Conservation (phyloP, 2,888 invertebrate species). For the Balanococcus diminutus region DNA sequence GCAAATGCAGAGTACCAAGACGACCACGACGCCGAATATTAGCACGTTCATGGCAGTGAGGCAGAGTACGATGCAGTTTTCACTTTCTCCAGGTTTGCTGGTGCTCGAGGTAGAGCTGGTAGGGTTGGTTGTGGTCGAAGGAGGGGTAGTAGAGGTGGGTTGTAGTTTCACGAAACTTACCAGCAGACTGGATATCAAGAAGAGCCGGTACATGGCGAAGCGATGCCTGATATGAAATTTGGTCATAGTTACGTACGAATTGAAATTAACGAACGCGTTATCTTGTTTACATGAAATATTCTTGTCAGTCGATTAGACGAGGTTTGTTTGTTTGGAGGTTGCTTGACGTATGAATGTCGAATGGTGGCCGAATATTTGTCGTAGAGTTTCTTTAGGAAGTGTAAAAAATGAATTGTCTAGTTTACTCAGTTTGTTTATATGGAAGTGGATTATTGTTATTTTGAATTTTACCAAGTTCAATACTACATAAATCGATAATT, state of each 20-base stretch:
- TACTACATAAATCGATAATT: too few species aligned
- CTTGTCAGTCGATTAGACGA: not conserved
- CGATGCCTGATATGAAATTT: not conserved
- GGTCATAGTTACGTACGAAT: too few species aligned
- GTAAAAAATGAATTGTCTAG: too few species aligned
- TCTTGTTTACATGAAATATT: not conserved
- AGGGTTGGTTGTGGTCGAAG: not conserved
- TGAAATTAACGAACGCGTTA: too few species aligned
- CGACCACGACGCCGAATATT: not conserved
- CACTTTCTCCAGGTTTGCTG: not conserved
- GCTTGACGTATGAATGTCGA: too few species aligned
- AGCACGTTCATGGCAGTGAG: not conserved
- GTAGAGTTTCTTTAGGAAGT: not conserved
- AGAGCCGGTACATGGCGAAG: not conserved
- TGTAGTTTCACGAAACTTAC: too few species aligned
- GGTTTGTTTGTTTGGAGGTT: too few species aligned
- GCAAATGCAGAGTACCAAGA: not conserved
- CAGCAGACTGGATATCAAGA: not conserved
- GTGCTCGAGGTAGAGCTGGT: too few species aligned
- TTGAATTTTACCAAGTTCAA: too few species aligned
- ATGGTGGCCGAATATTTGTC: not conserved
- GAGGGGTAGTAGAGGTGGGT: too few species aligned
- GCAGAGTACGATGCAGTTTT: conserved; percentile 5
- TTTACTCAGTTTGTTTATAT: too few species aligned
- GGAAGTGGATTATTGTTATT: too few species aligned